Base-by-base conservation (phyloP, 2,888 invertebrate species). In the Eupithecia insigniata region DNA sequence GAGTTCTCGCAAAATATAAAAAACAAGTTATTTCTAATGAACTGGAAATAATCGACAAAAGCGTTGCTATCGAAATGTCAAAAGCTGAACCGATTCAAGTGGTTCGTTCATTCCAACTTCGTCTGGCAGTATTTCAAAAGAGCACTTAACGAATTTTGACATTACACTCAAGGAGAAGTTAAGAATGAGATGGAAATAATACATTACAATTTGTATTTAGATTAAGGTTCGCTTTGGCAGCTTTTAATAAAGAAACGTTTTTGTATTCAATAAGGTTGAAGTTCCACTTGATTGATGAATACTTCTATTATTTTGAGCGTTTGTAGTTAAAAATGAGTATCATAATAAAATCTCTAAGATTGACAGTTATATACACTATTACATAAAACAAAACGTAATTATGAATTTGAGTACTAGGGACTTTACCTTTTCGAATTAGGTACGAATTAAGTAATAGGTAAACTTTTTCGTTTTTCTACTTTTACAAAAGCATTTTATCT, bases 101-200 rank as follows among this genome's bases (percentile, higher is more conserved):
- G 71, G 66, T 82, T 82, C 78, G 51, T 70, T 77, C 78, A 75
- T 78, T 80, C 79, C 79, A 80, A 83, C 68, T 81, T 72, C 78
- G 82, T 75, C 84, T 89, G 89, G 89, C 89, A 89, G 85, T 89
- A 89, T 87, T 89, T 90, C 89, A 89, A 89, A 85, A 87, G 85
- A 88, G 87, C 88, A 89, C 90, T 89, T 88, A 88, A 87, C 75
- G n/a, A 78, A 74, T 78, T 78, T 77, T 79, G 79, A 78, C 74
- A 75, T 76, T 76, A 77, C 74, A 75, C 75, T 73, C 70, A 71
- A 76, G 67, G 76, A 73, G 74, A 70, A 79, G 73, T 68, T 75
- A 76, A 74, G 73, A 73, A 74, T 76, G 67, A 74, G 70, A 75
- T 76, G 75, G 71, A 76, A 75, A 77, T 79, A 69, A 73, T 74